Percentiles rank a stretch among this genome's conserved stretches.
phyloP scores from a whole-genome alignment of 2,113 vertebrate species.

The Ivindomyrus marchei region DNA sequence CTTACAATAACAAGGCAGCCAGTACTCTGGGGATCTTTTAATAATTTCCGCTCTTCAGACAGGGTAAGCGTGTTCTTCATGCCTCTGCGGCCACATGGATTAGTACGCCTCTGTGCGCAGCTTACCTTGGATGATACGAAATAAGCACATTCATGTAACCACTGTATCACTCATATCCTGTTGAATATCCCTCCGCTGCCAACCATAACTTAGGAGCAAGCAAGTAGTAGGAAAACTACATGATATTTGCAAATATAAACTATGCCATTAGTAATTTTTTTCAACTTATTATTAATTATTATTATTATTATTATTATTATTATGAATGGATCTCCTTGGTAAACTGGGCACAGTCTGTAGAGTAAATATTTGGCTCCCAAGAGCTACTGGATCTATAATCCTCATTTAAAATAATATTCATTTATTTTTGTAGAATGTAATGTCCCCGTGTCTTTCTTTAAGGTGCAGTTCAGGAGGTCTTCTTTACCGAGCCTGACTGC shows the following conservation, averaged over 20 bases:
- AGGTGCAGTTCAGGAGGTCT: not conserved
- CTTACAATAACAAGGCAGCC: constrained; percentile 2
- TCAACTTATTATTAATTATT: not conserved
- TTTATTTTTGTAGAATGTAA: not conserved
- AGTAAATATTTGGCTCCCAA: no score
- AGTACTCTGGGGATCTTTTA: constrained; percentile 1
- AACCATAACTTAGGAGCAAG: not conserved
- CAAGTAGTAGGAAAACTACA: not conserved
- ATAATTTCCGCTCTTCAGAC: constrained; percentile 15
- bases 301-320: not conserved
- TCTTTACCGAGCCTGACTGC: not conserved
- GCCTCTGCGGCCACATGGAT: not conserved
- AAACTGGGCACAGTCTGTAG: no score
- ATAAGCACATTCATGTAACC: not conserved
- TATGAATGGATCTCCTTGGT: not conserved
- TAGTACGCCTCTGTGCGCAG: not conserved
- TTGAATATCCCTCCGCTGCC: not conserved
- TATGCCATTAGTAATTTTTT: not conserved
- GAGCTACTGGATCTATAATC: not conserved
- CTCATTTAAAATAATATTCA: not conserved
- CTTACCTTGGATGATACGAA: not conserved
- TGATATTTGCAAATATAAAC: not conserved
- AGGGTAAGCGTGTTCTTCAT: constrained; percentile 13
- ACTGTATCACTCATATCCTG: not conserved
- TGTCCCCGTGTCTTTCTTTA: not conserved